phyloP scores from a whole-genome alignment of 2,888 invertebrate genomes.

The Therioaphis trifolii region DNA sequence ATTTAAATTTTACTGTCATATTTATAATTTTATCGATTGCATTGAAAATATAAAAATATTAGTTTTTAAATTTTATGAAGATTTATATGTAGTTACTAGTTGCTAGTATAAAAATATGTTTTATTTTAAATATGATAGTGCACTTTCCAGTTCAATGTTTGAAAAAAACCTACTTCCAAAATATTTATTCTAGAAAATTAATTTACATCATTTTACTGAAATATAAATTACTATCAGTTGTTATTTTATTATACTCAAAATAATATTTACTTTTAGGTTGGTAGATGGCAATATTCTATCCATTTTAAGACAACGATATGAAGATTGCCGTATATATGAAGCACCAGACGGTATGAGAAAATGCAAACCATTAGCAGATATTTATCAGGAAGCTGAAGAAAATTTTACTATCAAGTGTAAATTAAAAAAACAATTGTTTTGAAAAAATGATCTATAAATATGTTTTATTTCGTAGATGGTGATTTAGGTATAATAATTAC shows the following conservation, averaged over 20 bases:
- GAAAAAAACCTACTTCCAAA: too few species aligned
- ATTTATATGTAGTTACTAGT: too few species aligned
- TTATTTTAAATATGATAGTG: too few species aligned
- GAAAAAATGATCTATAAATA: not conserved
- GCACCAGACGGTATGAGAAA: constrained; percentile 77
- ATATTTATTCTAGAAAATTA: too few species aligned
- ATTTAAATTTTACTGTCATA: too few species aligned
- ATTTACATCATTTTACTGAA: too few species aligned
- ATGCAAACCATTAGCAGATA: constrained; percentile 78
- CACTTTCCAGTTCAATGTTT: too few species aligned
- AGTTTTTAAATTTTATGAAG: too few species aligned
- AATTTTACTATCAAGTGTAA: constrained; percentile 96
- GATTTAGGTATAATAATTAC: constrained; percentile 84
- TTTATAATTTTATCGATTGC: too few species aligned
- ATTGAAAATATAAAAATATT: too few species aligned
- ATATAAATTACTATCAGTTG: too few species aligned
- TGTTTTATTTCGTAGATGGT: constrained; percentile 77
- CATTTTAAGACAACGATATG: constrained; percentile 85
- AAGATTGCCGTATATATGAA: constrained; percentile 85
- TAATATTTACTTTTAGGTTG: constrained; percentile 71
- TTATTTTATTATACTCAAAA: not conserved
- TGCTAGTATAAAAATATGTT: too few species aligned
- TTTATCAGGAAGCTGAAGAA: constrained; percentile 80
- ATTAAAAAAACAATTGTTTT: constrained; percentile 66
- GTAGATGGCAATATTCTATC: constrained; percentile 86